Percentiles rank a stretch among this genome's conserved stretches.
These are phyloP conservation scores for Amblyjoppa proteus DNA, from an alignment of 2,888 invertebrate species.

Conservation along the genomic window DNA sequence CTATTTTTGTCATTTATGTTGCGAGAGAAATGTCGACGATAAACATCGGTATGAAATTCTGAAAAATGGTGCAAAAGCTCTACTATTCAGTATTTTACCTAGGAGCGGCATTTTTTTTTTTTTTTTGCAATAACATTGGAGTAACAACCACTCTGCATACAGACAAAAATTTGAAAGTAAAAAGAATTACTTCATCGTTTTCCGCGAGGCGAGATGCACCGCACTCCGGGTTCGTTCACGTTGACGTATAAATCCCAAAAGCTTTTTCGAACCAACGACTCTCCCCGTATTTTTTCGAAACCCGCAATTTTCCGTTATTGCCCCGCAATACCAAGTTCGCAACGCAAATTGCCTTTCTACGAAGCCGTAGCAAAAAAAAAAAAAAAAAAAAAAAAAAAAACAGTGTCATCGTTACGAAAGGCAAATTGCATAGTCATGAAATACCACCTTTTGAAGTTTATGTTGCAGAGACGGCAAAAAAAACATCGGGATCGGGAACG, in stretches of 20 bases:
- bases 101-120: not conserved
- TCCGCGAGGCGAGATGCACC: not conserved
- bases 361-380: not conserved
- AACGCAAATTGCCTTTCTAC: not conserved
- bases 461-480: not conserved
- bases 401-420: not conserved
- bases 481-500: not conserved
- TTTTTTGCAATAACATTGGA: not conserved
- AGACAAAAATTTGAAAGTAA: not conserved
- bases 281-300: not conserved
- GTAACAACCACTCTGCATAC: not conserved
- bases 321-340: not conserved
- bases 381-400: too few relatives aligned
- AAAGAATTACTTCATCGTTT: not conserved
- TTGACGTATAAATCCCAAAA: not conserved
- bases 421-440: not conserved
- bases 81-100: not conserved
- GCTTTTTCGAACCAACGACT: not conserved
- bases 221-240: not conserved
- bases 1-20: not conserved
- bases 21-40: not conserved
- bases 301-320: conserved; percentile 30
- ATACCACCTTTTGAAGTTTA: not conserved
- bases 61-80: not conserved
- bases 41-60: not conserved